A percentile compares a stretch with the other conserved stretches of the same genome.
phyloP scores from a whole-genome alignment of 2,113 vertebrate genomes.

The Sitta europaea region DNA sequence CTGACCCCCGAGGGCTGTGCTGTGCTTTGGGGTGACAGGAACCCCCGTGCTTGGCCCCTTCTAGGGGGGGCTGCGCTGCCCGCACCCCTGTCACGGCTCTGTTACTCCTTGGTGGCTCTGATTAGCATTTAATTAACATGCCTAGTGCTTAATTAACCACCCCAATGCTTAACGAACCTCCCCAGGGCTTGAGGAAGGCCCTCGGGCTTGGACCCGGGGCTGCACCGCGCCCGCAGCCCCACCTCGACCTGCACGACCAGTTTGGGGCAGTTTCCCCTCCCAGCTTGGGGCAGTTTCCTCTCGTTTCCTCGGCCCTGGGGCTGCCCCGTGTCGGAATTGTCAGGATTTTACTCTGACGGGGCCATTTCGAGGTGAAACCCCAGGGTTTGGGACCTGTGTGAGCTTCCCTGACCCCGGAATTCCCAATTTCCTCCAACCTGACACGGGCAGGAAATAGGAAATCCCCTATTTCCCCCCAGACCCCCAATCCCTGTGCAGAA shows the following conservation, averaged over 20 bases:
- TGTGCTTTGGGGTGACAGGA: background rate
- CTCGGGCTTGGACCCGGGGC: background rate
- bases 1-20: fast-evolving
- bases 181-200: background rate
- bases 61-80: fast-evolving
- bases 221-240: background rate
- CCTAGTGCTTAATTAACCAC: background rate
- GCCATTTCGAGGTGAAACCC: background rate
- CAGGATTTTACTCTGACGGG: fast-evolving
- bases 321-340: fast-evolving
- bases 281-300: too few relatives aligned
- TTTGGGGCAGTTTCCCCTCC: background rate
- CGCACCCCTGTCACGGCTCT: fast-evolving
- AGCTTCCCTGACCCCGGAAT: background rate
- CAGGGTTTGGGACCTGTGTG: fast-evolving
- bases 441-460: fast-evolving
- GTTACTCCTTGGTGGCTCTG: background rate
- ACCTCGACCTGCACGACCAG: background rate
- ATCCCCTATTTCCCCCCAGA: too few relatives aligned
- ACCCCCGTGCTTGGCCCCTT: fast-evolving
- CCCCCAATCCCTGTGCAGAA: background rate
- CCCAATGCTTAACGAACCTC: fast-evolving
- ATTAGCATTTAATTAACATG: background rate
- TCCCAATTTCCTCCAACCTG: fast-evolving
- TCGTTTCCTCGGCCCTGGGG: fast-evolving